Evolutionary conservation across 2,113 vertebrate genomes (phyloP).

Genomic region (Panurus biarmicus): DNA sequence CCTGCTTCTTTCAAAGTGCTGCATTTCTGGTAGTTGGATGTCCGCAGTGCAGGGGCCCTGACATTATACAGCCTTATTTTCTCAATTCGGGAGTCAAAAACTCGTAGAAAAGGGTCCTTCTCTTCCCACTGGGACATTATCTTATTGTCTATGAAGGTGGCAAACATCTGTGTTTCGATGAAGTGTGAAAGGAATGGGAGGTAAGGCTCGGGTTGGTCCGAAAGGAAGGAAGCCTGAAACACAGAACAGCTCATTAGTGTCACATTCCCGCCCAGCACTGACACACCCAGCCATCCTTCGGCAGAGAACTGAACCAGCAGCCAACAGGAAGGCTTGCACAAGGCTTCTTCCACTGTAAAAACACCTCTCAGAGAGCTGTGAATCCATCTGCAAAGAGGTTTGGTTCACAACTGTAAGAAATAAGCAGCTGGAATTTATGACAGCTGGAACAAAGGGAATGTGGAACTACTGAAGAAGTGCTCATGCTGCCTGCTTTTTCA

Average conservation of each 20-base stretch:
- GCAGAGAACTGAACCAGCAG: background rate
- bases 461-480: background rate
- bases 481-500: background rate
- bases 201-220: slow-evolving; percentile 85
- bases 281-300: rapidly evolving
- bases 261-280: rapidly evolving
- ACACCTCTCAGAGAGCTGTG: background rate
- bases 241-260: slow-evolving; percentile 28
- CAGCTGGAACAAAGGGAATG: background rate
- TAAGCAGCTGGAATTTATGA: background rate
- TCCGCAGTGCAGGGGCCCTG: slow-evolving; percentile 74
- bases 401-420: background rate
- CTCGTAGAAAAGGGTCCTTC: slow-evolving; percentile 85
- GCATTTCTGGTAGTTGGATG: slow-evolving; percentile 86
- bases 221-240: slow-evolving; percentile 91
- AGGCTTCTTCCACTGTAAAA: background rate
- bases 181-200: slow-evolving; percentile 93
- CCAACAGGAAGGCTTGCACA: background rate
- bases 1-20: slow-evolving; percentile 87
- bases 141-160: slow-evolving; percentile 96
- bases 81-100: slow-evolving; percentile 91
- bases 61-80: slow-evolving; percentile 84
- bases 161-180: slow-evolving; percentile 98
- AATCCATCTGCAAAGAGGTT: background rate
- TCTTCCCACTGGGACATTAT: slow-evolving; percentile 95